These are phyloP conservation scores for Erebia palarica DNA, from an alignment of 2,888 invertebrate genomes.

Conservation along the genomic window DNA sequence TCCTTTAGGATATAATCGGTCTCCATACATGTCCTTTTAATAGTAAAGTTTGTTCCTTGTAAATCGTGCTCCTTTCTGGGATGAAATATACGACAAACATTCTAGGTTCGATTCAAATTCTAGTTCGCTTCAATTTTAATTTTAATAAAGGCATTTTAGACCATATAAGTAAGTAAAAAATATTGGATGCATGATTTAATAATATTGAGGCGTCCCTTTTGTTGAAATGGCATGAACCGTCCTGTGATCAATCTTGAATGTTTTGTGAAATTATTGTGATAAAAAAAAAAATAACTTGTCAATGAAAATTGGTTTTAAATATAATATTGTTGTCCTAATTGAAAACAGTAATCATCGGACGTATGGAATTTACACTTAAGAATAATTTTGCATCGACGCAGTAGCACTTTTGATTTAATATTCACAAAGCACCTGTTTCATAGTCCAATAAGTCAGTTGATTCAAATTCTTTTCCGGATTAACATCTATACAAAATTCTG, in stretches of 20 bases:
- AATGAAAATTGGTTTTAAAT: too few relatives aligned
- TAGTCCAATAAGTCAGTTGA: too few relatives aligned
- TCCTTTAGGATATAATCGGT: conserved; percentile 41
- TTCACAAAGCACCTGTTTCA: neutral
- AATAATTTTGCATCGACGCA: neutral
- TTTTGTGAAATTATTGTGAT: too few relatives aligned
- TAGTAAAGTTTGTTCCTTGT: conserved; percentile 37
- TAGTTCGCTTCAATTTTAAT: neutral
- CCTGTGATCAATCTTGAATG: too few relatives aligned
- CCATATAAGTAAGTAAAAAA: neutral
- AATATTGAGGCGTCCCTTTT: too few relatives aligned
- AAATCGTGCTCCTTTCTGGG: conserved; percentile 15
- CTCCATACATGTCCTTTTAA: conserved; percentile 55
- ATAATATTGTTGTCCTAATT: too few relatives aligned
- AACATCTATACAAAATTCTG: neutral
- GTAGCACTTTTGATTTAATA: neutral
- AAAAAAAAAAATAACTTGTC: too few relatives aligned
- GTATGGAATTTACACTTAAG: too few relatives aligned
- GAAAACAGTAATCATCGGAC: too few relatives aligned
- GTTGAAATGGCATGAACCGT: too few relatives aligned
- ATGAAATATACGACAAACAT: conserved; percentile 19
- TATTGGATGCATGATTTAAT: too few relatives aligned
- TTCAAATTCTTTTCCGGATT: neutral
- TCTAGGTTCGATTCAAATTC: conserved; percentile 9
- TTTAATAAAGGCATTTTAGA: neutral